These are phyloP conservation scores for Mimachlamys varia DNA, from an alignment of 2,888 invertebrate genomes.

Conservation along the genomic window DNA sequence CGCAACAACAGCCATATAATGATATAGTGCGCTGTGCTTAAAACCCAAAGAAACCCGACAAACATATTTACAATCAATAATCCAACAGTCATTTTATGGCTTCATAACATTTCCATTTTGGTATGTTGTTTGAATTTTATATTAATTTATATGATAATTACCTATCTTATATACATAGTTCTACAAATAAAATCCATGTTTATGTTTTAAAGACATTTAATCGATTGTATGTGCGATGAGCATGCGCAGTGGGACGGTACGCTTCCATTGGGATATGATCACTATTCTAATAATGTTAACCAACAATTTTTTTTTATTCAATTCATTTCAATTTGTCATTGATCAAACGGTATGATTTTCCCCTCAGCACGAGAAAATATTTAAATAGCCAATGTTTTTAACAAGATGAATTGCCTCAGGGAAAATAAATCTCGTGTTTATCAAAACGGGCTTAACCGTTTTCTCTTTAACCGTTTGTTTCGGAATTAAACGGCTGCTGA, in stretches of 20 bases:
- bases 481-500: too few species aligned
- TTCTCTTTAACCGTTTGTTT: too few species aligned
- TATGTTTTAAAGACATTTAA: neutral
- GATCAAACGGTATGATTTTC: neutral
- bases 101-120: neutral
- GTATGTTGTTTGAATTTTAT: neutral
- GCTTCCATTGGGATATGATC: neutral
- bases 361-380: neutral
- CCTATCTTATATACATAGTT: neutral
- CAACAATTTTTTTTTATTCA: neutral
- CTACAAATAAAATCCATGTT: neutral
- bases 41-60: neutral
- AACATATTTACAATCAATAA: neutral
- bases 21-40: neutral
- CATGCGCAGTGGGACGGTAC: neutral
- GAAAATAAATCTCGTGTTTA: too few species aligned
- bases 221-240: neutral
- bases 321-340: neutral
- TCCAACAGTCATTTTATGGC: neutral
- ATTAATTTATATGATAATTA: slow-evolving; percentile 1
- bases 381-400: neutral
- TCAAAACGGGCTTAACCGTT: too few species aligned
- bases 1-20: neutral
- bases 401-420: neutral
- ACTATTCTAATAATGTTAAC: neutral